Conservation (phyloP, 1,140 invertebrate species). For the Drosophila elegans region DNA sequence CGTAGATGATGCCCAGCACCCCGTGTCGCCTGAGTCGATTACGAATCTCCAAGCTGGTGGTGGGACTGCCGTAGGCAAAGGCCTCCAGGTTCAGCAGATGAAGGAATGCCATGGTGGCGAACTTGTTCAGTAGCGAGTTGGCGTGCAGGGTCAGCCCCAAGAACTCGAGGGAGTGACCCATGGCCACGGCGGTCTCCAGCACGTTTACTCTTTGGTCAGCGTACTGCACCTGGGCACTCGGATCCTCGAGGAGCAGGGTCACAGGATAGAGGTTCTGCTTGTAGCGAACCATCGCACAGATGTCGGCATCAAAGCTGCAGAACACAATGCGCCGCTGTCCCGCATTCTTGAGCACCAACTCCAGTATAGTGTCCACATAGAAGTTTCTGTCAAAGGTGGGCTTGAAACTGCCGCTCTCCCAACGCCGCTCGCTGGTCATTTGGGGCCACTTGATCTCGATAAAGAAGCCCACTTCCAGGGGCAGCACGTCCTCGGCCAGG, state of each 20-base stretch:
- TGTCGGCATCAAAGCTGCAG: conserved; percentile 97
- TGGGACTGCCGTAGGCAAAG: conserved; percentile 20
- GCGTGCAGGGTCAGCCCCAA: conserved; percentile 95
- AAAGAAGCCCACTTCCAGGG: conserved; percentile 93
- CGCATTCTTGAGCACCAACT: conserved; percentile 90
- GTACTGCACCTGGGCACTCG: conserved; percentile 91
- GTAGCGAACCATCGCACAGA: conserved; percentile 94
- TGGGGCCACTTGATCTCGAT: conserved; percentile 98
- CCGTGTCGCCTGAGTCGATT: conserved; percentile 25
- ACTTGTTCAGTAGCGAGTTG: conserved; percentile 92
- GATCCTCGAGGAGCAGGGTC: conserved; percentile 93
- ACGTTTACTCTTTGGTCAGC: conserved; percentile 91
- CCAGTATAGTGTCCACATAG: conserved; percentile 92
- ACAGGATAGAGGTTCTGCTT: conserved; percentile 98
- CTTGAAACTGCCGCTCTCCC: conserved; percentile 88
- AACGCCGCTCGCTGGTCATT: conserved; percentile 91
- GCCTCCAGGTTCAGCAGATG: conserved; percentile 16
- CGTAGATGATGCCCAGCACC: conserved; percentile 47
- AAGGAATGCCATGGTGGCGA: conserved; percentile 85
- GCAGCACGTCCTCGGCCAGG: conserved; percentile 89
- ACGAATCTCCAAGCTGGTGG: neutral
- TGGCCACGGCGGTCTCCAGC: conserved; percentile 91
- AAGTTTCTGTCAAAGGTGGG: conserved; percentile 93
- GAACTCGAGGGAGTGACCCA: conserved; percentile 90
- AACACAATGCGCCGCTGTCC: conserved; percentile 93